Base-by-base conservation (phyloP, 2,113 vertebrate species). In the Apodemus sylvaticus region DNA sequence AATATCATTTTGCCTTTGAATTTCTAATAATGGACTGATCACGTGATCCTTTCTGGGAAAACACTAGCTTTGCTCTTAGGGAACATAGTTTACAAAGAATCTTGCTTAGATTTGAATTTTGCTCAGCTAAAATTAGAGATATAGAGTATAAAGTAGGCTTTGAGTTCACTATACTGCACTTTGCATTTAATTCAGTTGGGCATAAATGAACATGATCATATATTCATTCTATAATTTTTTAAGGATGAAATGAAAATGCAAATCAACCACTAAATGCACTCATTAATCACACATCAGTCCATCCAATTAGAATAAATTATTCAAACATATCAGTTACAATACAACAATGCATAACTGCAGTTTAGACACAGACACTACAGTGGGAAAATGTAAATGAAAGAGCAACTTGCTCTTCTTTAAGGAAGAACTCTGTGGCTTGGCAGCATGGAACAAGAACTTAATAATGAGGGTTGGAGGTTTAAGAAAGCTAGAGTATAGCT, bases 171-270 rank as follows among this genome's bases (percentile, higher is more conserved):
- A 53, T 8, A 39, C 3, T 24, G 13, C 60, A 70, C n/a, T 86
- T 24, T 81, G 2, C 26, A 5, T 94, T 94, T 74, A 91, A 60
- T 68, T 55, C 10, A 64, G 1, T 16, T 81, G 74, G 51, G 16
- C 9, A 85, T 13, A 91, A 94, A 77, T 93, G 24, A 70, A 29
- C 34, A 12, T 3, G 36, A 76, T 90, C 20, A 89, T 66, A 86
- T 53, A 79, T 95, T 88, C n/a, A 66, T 82, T 96, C 31, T 94
- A 4, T 87, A 20, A 90, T 89, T 66, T 66, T 9, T 89, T 88
- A 58, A 74, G 90, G 66, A 62, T 82, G 66, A 79, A 70, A 55
- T 94, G 51, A 70, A 90, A 87, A 53, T 29, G 2, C 29, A 5
- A 58, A 64, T 79, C 24, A 89, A 48, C 60, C 68, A 13, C 31